Evolutionary conservation across 2,888 invertebrate genomes (phyloP), one percentile per base, ranked within the genome.

Genomic region (Ichneumon xanthorius): DNA sequence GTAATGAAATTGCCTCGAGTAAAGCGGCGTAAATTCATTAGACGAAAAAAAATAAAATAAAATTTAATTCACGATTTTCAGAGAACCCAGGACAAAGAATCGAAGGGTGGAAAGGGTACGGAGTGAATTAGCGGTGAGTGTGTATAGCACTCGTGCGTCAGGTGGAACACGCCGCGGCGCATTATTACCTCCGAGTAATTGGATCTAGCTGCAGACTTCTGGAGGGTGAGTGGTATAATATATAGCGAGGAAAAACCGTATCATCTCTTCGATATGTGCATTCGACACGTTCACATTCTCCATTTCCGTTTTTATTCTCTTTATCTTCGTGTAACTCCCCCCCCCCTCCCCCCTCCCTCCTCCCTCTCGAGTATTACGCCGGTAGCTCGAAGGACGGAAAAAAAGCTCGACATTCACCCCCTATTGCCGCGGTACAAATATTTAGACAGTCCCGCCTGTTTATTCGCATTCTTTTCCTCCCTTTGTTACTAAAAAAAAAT

Each of bases 221-320:
- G 50, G 82, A 72, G 75, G 67, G 71, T 80, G 58, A 75, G 40
- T 9, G 55, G 33, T 30, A 68, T 22, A 71, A 72, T 67, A 70
- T 68, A 70, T 33, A 63, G 48, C 19, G 19, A 7, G 70, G 16
- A 7, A 63, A 70, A 75, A 75, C 37, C 65, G 70, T 58, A 80
- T 84, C 75, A 80, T 85, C 85, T 82, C 73, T 26, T 82, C 75
- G 85, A 85, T 79, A 79, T 70, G 82, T 79, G 78, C 75, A 75
- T 70, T 85, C 85, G 85, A 85, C 85, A 85, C 85, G 82, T 85
- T 78, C 79, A 63, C 55, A 63, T 82, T 78, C 82, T 75, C 78
- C 37, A 50, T 71, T 82, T 79, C 75, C 68, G 30, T 78, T 81
- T 16, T 73, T 55, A 70, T 76, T 71, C 61, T 61, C 75, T 76